phyloP scores from a whole-genome alignment of 2,797 vertebrate genomes.

The Ctenosaura bakeri region DNA sequence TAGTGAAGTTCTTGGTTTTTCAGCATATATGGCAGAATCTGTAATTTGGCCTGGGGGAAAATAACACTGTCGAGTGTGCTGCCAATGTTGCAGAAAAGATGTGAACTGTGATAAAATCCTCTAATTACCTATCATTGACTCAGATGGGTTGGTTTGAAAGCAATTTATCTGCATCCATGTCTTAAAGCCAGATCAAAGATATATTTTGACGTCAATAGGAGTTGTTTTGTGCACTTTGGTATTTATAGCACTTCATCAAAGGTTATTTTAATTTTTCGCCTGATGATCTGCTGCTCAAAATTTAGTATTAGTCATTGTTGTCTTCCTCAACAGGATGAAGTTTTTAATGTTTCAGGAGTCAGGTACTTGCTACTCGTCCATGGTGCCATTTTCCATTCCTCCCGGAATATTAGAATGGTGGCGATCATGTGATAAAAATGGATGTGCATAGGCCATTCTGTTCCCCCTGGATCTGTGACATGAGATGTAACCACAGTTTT shows the following conservation, averaged over 20 bases:
- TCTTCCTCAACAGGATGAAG: background rate
- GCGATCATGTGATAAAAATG: background rate
- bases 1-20: constrained; percentile 33
- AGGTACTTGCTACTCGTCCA: background rate
- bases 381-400: background rate
- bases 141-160: constrained; percentile 32
- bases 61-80: constrained; percentile 27
- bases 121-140: constrained; percentile 36
- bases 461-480: background rate
- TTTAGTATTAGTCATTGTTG: background rate
- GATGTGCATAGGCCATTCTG: background rate
- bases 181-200: constrained; percentile 51
- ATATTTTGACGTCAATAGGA: constrained; percentile 46
- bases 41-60: constrained; percentile 47
- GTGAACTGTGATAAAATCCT: constrained; percentile 45
- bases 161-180: constrained; percentile 41
- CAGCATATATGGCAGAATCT: constrained; percentile 48
- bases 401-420: background rate
- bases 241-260: constrained; percentile 50
- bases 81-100: constrained; percentile 38
- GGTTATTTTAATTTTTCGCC: background rate
- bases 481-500: background rate
- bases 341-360: background rate
- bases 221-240: constrained; percentile 18
- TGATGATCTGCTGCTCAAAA: background rate